These are phyloP conservation scores for Mormyrops attenuatus DNA, from an alignment of 2,797 vertebrate genomes.

Conservation along the genomic window DNA sequence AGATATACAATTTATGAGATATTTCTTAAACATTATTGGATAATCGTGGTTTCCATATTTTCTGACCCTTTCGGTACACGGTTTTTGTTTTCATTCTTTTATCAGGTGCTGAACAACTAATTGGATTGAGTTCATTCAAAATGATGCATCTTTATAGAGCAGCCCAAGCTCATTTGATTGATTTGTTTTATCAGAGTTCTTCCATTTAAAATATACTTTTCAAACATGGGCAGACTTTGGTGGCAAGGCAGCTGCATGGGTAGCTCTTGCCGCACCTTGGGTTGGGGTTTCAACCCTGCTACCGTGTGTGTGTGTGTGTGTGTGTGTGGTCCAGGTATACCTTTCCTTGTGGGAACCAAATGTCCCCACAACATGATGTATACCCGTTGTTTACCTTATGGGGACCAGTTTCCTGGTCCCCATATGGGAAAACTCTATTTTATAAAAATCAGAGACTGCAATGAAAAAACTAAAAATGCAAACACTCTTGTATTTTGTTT, in stretches of 20 bases:
- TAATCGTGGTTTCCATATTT: not conserved
- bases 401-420: too few relatives aligned
- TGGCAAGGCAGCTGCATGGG: not conserved
- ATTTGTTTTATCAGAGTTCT: not conserved
- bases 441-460: too few relatives aligned
- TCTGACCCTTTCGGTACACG: not conserved
- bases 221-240: not conserved
- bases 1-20: not conserved
- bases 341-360: too few relatives aligned
- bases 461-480: too few relatives aligned
- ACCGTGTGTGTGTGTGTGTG: too few relatives aligned
- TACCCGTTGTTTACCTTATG: too few relatives aligned
- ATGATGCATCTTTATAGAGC: not conserved
- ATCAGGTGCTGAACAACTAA: not conserved
- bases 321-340: too few relatives aligned
- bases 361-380: too few relatives aligned
- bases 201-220: not conserved
- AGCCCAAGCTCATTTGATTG: not conserved
- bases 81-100: not conserved
- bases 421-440: too few relatives aligned
- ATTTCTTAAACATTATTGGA: not conserved
- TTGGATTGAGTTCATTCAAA: not conserved
- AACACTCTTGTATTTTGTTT: not conserved
- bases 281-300: not conserved
- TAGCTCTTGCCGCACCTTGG: not conserved